These are phyloP conservation scores for Orchesellides sinensis DNA, from an alignment of 2,888 invertebrate genomes.

Conservation along the genomic window DNA sequence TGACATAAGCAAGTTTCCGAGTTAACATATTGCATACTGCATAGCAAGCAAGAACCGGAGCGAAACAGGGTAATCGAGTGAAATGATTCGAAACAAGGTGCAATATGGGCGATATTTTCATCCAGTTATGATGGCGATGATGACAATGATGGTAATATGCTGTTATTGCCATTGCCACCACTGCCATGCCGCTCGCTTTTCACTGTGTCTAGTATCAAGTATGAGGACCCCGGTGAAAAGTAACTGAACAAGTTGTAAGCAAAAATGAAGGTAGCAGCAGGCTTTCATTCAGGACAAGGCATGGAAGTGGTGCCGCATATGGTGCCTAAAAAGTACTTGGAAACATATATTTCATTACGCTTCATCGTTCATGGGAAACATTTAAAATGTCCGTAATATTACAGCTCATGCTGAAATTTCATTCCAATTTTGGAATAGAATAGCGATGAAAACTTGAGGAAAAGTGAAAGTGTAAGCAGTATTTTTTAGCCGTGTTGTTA, in stretches of 20 bases:
- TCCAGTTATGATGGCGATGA: constrained; percentile 43
- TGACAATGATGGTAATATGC: constrained; percentile 46
- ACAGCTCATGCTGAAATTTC: constrained; percentile 7
- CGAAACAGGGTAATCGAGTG: constrained; percentile 57
- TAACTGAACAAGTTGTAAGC: neutral
- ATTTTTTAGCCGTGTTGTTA: too few species aligned
- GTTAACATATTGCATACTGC: neutral
- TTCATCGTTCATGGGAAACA: constrained; percentile 37
- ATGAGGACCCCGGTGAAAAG: neutral
- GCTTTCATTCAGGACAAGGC: constrained; percentile 20
- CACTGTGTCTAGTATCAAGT: neutral
- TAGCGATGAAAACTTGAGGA: constrained; percentile 18
- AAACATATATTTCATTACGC: constrained; percentile 34
- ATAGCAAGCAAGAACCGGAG: neutral
- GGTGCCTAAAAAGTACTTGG: constrained; percentile 9
- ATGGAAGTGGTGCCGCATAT: constrained; percentile 1
- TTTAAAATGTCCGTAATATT: constrained; percentile 30
- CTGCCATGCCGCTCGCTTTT: neutral
- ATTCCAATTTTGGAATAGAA: constrained; percentile 10
- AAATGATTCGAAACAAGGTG: constrained; percentile 61
- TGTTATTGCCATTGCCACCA: constrained; percentile 15
- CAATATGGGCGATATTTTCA: constrained; percentile 45
- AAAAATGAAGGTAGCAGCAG: neutral
- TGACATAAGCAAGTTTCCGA: neutral
- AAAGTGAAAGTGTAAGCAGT: constrained; percentile 30